Conservation (phyloP, 2,113 vertebrate genomes). For the Archilochus colubris region DNA sequence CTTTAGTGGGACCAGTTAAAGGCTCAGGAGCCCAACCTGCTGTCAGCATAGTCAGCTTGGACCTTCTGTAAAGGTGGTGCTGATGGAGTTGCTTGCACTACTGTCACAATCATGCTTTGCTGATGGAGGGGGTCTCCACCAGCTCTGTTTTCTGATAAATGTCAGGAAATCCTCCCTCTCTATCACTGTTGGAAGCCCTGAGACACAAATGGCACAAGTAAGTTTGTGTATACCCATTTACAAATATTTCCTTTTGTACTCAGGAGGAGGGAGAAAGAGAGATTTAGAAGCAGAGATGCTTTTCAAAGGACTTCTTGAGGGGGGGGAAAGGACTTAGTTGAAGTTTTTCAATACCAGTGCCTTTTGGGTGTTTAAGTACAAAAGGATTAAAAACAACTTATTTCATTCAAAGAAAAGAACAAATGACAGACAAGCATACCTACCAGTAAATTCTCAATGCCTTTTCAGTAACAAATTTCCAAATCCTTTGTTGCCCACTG, state of each 20-base stretch:
- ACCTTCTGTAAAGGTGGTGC: not conserved
- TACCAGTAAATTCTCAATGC: not conserved
- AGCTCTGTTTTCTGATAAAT: not conserved
- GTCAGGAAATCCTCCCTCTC: not conserved
- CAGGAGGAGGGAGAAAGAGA: not conserved
- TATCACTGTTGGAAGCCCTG: not conserved
- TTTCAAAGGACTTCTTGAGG: not conserved
- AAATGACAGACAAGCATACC: not conserved
- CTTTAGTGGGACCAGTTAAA: not conserved
- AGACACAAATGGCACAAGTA: accelerated
- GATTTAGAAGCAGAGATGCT: not conserved
- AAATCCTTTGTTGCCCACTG: not conserved
- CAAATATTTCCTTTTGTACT: not conserved
- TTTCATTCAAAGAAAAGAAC: not conserved
- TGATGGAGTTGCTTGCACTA: not conserved
- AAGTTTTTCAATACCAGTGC: not conserved
- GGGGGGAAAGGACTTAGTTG: not conserved
- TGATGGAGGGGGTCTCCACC: not conserved
- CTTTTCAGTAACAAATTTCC: not conserved
- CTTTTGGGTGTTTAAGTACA: not conserved
- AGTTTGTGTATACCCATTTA: not conserved
- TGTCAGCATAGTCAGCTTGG: not conserved
- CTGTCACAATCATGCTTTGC: accelerated
- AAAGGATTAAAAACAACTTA: slow-evolving; percentile 8
- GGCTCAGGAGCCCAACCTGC: not conserved